phyloP scores from a whole-genome alignment of 2,113 vertebrate genomes.

The Solea senegalensis region DNA sequence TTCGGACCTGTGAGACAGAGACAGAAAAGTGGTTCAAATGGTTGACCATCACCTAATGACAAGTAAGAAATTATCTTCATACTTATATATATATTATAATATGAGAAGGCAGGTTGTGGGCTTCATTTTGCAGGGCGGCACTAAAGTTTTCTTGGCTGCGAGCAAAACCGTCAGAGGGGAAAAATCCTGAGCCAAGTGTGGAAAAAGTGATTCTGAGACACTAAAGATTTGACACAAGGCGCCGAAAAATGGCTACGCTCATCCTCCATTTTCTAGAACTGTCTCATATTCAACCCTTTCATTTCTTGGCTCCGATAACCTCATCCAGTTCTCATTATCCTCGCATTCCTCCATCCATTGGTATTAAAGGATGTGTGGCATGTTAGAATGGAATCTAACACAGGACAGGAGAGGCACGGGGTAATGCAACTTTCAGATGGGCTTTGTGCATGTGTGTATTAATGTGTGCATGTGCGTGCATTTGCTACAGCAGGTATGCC shows the following conservation, averaged over 20 bases:
- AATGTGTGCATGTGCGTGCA: conserved; percentile 10
- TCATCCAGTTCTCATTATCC: conserved; percentile 26
- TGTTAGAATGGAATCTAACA: conserved; percentile 44
- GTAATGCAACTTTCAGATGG: conserved; percentile 38
- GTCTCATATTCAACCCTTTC: conserved; percentile 41
- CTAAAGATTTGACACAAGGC: conserved; percentile 24
- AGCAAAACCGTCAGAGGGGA: conserved; percentile 43
- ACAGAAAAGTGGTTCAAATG: background rate
- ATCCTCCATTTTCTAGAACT: conserved; percentile 14
- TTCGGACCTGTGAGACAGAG: conserved; percentile 78
- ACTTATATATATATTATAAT: background rate
- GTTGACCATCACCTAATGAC: background rate
- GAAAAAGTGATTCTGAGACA: conserved; percentile 51
- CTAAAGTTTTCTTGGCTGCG: conserved; percentile 12
- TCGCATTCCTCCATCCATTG: conserved; percentile 25
- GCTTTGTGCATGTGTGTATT: conserved; percentile 1
- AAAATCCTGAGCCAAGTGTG: conserved; percentile 13
- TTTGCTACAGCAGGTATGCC: conserved; percentile 22
- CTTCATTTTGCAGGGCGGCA: conserved; percentile 22
- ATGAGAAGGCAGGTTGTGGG: background rate
- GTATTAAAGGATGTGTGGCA: conserved; percentile 44
- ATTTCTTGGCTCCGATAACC: conserved; percentile 40
- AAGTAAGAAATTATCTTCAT: background rate
- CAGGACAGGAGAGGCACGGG: conserved; percentile 5
- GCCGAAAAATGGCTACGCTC: conserved; percentile 17